A percentile compares a stretch with the other conserved stretches of the same genome.
These are phyloP conservation scores for Helicoverpa armigera DNA, from an alignment of 1,140 invertebrate genomes.

Conservation along the genomic window DNA sequence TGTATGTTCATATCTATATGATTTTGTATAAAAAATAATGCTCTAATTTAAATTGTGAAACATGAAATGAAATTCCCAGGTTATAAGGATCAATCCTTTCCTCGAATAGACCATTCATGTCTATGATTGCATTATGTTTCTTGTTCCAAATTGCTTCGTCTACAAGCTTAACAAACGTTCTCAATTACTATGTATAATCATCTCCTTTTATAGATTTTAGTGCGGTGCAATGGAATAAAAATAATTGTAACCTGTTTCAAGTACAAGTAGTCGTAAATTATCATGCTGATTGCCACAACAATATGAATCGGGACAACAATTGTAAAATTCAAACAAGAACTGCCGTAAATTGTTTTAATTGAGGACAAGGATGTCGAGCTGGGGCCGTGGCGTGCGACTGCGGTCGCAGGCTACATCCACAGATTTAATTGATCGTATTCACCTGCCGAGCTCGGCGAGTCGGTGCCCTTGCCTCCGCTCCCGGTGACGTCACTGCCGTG, in stretches of 20 bases:
- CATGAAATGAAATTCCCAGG: not conserved
- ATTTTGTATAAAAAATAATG: no score
- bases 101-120: not conserved
- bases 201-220: constrained; percentile 40
- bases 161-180: not conserved
- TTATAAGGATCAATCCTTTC: not conserved
- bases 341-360: constrained; percentile 78
- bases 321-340: constrained; percentile 74
- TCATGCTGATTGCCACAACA: constrained; percentile 34
- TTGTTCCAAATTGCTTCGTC: not conserved
- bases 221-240: constrained; percentile 21
- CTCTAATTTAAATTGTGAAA: not conserved
- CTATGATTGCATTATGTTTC: not conserved
- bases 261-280: constrained; percentile 42
- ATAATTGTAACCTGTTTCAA: constrained; percentile 23
- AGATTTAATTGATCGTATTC: constrained; percentile 57
- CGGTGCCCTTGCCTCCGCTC: constrained; percentile 57
- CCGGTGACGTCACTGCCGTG: constrained; percentile 47
- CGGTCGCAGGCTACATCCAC: constrained; percentile 50
- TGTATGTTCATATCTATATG: no score
- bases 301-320: constrained; percentile 46
- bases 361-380: constrained; percentile 80
- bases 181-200: constrained; percentile 20
- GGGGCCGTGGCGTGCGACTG: constrained; percentile 54
- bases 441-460: constrained; percentile 57